A percentile compares a stretch with the other conserved stretches of the same genome.
These are phyloP conservation scores for Pocota personata DNA, from an alignment of 2,888 invertebrate species.

Conservation along the genomic window DNA sequence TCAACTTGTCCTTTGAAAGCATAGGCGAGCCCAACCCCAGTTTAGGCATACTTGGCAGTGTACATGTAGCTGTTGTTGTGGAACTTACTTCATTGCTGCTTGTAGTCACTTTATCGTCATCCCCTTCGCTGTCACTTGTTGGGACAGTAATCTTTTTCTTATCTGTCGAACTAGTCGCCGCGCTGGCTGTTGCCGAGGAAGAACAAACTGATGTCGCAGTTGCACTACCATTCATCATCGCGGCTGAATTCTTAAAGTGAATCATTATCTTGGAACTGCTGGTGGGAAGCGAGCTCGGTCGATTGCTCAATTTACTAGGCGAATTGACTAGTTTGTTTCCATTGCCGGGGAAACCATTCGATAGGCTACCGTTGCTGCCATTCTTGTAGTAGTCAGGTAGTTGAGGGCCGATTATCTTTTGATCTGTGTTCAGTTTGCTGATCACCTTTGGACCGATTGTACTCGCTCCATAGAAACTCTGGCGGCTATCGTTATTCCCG, in stretches of 20 bases:
- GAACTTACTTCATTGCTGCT: conserved; percentile 76
- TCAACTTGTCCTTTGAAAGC: conserved; percentile 51
- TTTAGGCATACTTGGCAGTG: conserved; percentile 82
- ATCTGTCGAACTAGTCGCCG: conserved; percentile 64
- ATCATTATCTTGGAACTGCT: conserved; percentile 81
- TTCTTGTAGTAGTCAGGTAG: conserved; percentile 75
- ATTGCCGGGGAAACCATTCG: conserved; percentile 71
- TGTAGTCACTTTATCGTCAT: conserved; percentile 60
- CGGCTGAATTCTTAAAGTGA: conserved; percentile 82
- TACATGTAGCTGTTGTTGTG: conserved; percentile 72
- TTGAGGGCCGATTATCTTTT: conserved; percentile 80
- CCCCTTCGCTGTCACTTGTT: conserved; percentile 42
- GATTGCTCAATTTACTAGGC: conserved; percentile 65
- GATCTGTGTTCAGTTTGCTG: conserved; percentile 77
- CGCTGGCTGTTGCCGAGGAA: conserved; percentile 55
- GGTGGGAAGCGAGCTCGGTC: conserved; percentile 60
- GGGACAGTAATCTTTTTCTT: conserved; percentile 21
- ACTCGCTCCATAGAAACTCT: conserved; percentile 55
- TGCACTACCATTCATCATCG: conserved; percentile 71
- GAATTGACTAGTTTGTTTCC: conserved; percentile 82
- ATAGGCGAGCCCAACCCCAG: conserved; percentile 75
- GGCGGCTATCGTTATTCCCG: conserved; percentile 61
- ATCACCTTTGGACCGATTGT: conserved; percentile 69
- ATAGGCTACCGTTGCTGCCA: conserved; percentile 22
- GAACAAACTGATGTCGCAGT: conserved; percentile 69